phyloP scores from a whole-genome alignment of 2,113 vertebrate species.

The Gorsachius goisagi region DNA sequence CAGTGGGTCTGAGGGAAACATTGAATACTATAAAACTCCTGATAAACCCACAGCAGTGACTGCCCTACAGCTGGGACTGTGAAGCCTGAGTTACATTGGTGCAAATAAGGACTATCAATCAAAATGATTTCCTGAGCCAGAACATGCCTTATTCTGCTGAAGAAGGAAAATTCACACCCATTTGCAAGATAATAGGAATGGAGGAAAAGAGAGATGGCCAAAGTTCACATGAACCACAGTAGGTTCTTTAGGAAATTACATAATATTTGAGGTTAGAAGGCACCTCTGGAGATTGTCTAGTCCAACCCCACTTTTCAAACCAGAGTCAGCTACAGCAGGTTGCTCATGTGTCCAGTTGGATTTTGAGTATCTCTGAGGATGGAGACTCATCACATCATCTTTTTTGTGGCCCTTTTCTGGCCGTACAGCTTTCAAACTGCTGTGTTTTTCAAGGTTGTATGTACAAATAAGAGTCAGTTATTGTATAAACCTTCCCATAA shows the following conservation, averaged over 20 bases:
- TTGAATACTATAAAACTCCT: not conserved
- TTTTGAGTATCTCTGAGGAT: not conserved
- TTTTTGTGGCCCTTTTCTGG: not conserved
- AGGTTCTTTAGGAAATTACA: not conserved
- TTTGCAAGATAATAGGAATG: not conserved
- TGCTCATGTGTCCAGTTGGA: not conserved
- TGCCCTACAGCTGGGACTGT: not conserved
- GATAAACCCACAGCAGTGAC: not conserved
- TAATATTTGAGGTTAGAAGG: not conserved
- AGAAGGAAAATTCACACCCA: not conserved
- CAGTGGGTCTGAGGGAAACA: not conserved
- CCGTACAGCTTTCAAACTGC: not conserved
- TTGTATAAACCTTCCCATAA: fast-evolving
- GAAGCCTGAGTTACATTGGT: not conserved
- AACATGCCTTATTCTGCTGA: not conserved
- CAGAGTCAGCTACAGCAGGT: not conserved
- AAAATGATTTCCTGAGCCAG: not conserved
- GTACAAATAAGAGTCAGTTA: not conserved
- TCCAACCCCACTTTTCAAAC: not conserved
- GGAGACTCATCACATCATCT: not conserved
- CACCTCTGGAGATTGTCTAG: not conserved
- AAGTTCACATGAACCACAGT: not conserved
- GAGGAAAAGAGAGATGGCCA: not conserved
- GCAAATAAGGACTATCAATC: not conserved
- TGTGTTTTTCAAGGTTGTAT: not conserved